Evolutionary conservation across 2,888 invertebrate genomes (phyloP).

Genomic region (Dione vanillae): DNA sequence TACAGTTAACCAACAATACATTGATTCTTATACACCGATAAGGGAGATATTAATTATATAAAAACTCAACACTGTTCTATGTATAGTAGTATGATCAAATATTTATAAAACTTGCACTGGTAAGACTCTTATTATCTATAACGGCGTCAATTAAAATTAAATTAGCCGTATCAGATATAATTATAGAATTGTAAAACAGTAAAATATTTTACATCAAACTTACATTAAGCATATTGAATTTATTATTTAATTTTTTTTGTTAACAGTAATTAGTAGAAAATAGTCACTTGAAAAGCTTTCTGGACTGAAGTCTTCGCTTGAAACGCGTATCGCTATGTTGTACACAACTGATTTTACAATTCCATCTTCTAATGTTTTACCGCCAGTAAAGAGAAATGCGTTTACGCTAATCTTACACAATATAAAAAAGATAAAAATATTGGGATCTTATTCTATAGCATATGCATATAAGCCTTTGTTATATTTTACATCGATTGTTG

Average conservation of each 20-base stretch:
- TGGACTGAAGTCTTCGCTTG: background rate
- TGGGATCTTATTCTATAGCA: slow-evolving; percentile 50
- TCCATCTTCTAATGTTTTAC: slow-evolving; percentile 26
- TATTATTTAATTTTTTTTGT: background rate
- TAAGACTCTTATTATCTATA: background rate
- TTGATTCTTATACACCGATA: no score
- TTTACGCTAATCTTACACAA: slow-evolving; percentile 48
- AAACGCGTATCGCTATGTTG: slow-evolving; percentile 39
- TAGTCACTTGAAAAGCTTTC: background rate
- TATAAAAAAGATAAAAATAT: slow-evolving; percentile 34
- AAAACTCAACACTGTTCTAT: no score
- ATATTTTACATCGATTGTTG: slow-evolving; percentile 57
- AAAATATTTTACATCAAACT: slow-evolving; percentile 1
- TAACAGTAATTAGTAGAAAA: no score
- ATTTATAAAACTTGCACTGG: background rate
- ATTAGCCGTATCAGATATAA: background rate
- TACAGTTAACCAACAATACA: no score
- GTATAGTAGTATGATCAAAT: background rate
- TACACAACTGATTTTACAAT: slow-evolving; percentile 47
- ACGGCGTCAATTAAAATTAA: background rate
- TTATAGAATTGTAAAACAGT: background rate
- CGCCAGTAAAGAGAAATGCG: slow-evolving; percentile 30
- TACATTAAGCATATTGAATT: background rate
- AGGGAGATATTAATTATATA: no score
- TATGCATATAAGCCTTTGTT: slow-evolving; percentile 60